phyloP scores from a whole-genome alignment of 2,797 vertebrate genomes.

The Acipenser oxyrinchus region DNA sequence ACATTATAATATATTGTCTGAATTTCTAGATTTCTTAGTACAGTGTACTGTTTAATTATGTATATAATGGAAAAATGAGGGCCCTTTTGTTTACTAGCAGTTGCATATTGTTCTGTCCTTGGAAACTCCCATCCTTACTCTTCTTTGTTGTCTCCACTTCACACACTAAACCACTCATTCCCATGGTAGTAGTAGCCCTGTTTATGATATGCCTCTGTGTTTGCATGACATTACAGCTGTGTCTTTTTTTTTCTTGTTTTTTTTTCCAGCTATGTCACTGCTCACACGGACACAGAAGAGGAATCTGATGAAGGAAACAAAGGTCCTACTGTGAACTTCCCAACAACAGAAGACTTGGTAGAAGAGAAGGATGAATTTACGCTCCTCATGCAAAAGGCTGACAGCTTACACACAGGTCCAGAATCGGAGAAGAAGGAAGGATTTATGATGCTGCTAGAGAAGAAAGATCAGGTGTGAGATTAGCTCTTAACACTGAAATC shows the following conservation, averaged over 20 bases:
- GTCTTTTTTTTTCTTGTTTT: constrained; percentile 20
- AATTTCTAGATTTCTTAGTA: too few species aligned
- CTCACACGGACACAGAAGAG: constrained; percentile 75
- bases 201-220: background rate
- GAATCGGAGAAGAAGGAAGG: constrained; percentile 68
- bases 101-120: too few species aligned
- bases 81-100: too few species aligned
- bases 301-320: constrained; percentile 55
- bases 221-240: background rate
- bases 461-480: constrained; percentile 63
- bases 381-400: constrained; percentile 62
- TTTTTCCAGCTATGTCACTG: constrained; percentile 82
- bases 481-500: background rate
- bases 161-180: too few species aligned
- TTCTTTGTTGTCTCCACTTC: too few species aligned
- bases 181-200: too few species aligned
- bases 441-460: constrained; percentile 65
- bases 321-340: constrained; percentile 23
- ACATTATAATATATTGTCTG: too few species aligned
- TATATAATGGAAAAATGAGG: too few species aligned
- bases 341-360: constrained; percentile 23
- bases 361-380: constrained; percentile 53
- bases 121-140: too few species aligned
- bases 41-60: too few species aligned
- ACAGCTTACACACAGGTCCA: constrained; percentile 60